These are phyloP conservation scores for Drosophila oshimai DNA, from an alignment of 1,140 invertebrate genomes.

Conservation along the genomic window DNA sequence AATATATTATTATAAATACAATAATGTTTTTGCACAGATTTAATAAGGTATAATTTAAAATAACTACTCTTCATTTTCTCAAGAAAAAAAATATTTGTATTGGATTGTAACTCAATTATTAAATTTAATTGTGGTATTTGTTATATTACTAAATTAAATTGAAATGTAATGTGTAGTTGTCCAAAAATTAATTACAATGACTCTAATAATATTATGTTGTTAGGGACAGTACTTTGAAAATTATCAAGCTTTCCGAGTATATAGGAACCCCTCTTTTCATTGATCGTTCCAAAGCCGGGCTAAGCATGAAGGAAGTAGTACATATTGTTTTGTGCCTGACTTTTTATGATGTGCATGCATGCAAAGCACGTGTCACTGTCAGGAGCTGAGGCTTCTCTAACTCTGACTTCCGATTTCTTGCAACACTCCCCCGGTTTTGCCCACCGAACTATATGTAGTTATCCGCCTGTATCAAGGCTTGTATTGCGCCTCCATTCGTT, in stretches of 20 bases:
- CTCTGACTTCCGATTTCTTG: conserved; percentile 33
- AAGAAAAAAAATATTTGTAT: too few relatives aligned
- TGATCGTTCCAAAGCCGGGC: conserved; percentile 19
- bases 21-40: too few relatives aligned
- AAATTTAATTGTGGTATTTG: too few relatives aligned
- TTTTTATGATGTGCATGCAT: conserved; percentile 82
- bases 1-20: too few relatives aligned
- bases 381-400: conserved; percentile 41
- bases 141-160: too few relatives aligned
- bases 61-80: too few relatives aligned
- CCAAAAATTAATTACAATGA: too few relatives aligned
- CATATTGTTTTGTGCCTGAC: conserved; percentile 53
- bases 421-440: background rate
- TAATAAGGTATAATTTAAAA: too few relatives aligned
- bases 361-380: conserved; percentile 79
- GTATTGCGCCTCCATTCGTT: background rate
- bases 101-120: too few relatives aligned
- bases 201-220: too few relatives aligned
- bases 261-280: background rate
- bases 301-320: conserved; percentile 2
- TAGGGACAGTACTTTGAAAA: too few relatives aligned
- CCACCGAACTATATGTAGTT: conserved; percentile 14
- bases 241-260: background rate
- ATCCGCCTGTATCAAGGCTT: conserved; percentile 29
- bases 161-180: too few relatives aligned